phyloP scores from a whole-genome alignment of 2,888 invertebrate genomes.

The Caenorhabditis sulstoni region DNA sequence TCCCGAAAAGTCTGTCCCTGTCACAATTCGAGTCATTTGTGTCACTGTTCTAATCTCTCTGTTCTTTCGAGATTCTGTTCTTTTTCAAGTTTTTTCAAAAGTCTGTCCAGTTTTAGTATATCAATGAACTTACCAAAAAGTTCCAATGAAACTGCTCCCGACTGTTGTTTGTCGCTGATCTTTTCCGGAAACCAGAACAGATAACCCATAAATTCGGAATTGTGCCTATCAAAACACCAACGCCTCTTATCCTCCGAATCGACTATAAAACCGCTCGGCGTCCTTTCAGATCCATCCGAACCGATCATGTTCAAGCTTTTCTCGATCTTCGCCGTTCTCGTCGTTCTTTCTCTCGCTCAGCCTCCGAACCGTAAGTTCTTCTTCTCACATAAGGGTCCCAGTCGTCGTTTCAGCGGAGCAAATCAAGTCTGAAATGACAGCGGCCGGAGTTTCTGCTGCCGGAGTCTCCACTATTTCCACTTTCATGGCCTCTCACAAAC shows the following conservation, averaged over 20 bases:
- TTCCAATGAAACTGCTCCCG: no score
- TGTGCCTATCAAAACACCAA: conserved; percentile 20
- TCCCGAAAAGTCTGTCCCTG: no score
- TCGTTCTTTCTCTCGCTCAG: conserved; percentile 17
- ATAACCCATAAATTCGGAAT: conserved; percentile 29
- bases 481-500: conserved; percentile 33
- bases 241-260: background rate
- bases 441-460: conserved; percentile 31
- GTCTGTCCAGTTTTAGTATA: no score
- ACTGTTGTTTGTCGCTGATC: conserved; percentile 15
- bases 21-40: no score
- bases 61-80: no score
- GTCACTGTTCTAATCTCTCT: no score
- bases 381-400: background rate
- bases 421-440: conserved; percentile 32
- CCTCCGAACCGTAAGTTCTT: conserved; percentile 17
- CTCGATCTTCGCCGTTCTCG: conserved; percentile 3
- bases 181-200: conserved; percentile 30
- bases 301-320: conserved; percentile 23
- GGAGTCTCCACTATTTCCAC: conserved; percentile 25
- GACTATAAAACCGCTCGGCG: conserved; percentile 8
- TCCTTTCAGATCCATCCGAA: background rate
- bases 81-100: background rate
- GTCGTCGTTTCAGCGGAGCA: conserved; percentile 23
- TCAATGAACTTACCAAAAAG: no score